Percentiles rank a stretch among this genome's conserved stretches.
These are phyloP conservation scores for Dolichopus griseipennis DNA, from an alignment of 2,888 invertebrate genomes.

Conservation along the genomic window DNA sequence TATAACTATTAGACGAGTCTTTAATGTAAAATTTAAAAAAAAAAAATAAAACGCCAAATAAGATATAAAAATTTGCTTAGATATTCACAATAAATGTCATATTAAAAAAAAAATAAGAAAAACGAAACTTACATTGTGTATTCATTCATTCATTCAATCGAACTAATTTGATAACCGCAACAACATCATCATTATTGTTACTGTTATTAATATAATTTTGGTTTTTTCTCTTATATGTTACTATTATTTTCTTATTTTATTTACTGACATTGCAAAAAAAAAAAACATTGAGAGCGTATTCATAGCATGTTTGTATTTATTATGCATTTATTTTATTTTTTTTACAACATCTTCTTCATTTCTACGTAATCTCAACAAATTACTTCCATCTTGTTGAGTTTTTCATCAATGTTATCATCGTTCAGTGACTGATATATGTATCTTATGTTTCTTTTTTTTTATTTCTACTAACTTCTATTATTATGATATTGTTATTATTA, in stretches of 20 bases:
- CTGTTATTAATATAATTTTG: neutral
- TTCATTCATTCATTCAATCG: slow-evolving; percentile 7
- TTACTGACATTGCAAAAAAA: slow-evolving; percentile 10
- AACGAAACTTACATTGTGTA: neutral
- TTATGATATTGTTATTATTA: too few relatives aligned
- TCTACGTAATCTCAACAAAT: neutral
- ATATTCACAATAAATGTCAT: too few relatives aligned
- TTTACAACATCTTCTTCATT: neutral
- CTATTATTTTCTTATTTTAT: slow-evolving; percentile 8
- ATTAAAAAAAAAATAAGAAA: too few relatives aligned
- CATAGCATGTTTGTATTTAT: neutral
- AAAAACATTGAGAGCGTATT: neutral
- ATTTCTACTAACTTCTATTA: too few relatives aligned
- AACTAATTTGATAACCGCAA: slow-evolving; percentile 12
- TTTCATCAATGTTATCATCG: neutral
- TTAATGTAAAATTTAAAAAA: too few relatives aligned
- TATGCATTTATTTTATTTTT: neutral
- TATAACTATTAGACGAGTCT: too few relatives aligned
- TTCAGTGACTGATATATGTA: too few relatives aligned
- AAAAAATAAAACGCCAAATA: too few relatives aligned
- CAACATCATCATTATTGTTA: neutral
- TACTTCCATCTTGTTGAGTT: slow-evolving; percentile 1
- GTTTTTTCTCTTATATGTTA: neutral
- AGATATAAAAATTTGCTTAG: too few relatives aligned
- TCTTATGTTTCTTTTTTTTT: too few relatives aligned